These are phyloP conservation scores for Schizaphis graminum DNA, from an alignment of 2,888 invertebrate species.

Conservation along the genomic window DNA sequence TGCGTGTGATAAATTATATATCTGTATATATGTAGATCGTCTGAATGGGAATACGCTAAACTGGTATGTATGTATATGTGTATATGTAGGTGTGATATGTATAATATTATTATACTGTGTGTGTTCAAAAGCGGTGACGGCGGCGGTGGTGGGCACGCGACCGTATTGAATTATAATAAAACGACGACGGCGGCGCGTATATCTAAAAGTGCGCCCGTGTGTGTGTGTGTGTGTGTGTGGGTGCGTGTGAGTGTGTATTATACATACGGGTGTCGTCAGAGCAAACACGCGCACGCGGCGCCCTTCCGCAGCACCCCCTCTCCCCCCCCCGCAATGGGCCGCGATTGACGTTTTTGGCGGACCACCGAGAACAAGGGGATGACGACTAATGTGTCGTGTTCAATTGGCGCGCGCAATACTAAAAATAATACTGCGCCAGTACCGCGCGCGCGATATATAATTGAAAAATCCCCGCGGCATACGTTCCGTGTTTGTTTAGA, in stretches of 20 bases:
- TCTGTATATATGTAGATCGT: background rate
- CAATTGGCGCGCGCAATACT: constrained; percentile 37
- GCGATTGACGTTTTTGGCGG: background rate
- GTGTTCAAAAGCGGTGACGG: background rate
- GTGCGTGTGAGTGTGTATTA: background rate
- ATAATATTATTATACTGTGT: background rate
- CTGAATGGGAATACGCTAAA: background rate
- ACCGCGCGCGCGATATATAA: constrained; percentile 24
- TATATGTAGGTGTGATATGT: background rate
- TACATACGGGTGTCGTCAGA: constrained; percentile 55
- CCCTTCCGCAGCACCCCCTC: constrained; percentile 13
- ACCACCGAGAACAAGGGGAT: constrained; percentile 15
- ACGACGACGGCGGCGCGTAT: constrained; percentile 14
- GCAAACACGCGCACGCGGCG: constrained; percentile 63
- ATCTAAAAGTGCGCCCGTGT: background rate
- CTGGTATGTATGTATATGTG: background rate
- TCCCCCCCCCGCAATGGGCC: background rate
- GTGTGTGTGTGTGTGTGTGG: background rate
- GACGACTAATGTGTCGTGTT: constrained; percentile 52
- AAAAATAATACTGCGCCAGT: constrained; percentile 48
- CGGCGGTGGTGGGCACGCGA: constrained; percentile 43
- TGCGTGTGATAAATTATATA: background rate
- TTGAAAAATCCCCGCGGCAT: constrained; percentile 51
- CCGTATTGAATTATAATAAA: constrained; percentile 54
- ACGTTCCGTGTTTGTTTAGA: constrained; percentile 60